phyloP scores from a whole-genome alignment of 2,797 vertebrate species.

The Holocentrus rufus region DNA sequence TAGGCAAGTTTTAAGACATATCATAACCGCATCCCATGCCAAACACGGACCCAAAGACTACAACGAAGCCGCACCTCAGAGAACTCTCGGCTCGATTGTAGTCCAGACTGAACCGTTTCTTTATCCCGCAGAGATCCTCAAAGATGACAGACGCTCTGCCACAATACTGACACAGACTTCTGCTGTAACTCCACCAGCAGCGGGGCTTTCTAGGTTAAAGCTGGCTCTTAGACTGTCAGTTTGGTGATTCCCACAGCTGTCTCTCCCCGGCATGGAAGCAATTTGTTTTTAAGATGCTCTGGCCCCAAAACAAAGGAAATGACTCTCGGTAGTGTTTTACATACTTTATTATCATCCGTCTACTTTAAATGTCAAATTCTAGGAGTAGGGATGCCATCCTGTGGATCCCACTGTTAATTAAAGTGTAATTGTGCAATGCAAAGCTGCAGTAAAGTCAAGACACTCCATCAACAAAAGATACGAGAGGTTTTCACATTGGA shows the following conservation, averaged over 20 bases:
- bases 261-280: conserved; percentile 46
- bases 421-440: too few relatives aligned
- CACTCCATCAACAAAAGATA: background rate
- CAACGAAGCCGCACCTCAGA: conserved; percentile 8
- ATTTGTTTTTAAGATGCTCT: conserved; percentile 52
- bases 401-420: too few relatives aligned
- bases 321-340: conserved; percentile 4
- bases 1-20: conserved; percentile 5
- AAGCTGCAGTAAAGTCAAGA: background rate
- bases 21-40: background rate
- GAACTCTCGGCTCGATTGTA: background rate
- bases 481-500: background rate
- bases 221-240: conserved; percentile 56
- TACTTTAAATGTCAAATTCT: background rate
- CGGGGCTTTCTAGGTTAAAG: conserved; percentile 36
- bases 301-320: conserved; percentile 19
- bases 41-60: background rate
- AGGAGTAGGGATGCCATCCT: background rate
- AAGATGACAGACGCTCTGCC: conserved; percentile 45
- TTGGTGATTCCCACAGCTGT: conserved; percentile 52
- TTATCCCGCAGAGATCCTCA: conserved; percentile 32
- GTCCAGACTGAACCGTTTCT: conserved; percentile 17
- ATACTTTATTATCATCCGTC: conserved; percentile 2
- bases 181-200: conserved; percentile 43
- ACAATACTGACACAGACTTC: conserved; percentile 24